These are phyloP conservation scores for Didymodactylos carnosus DNA, from an alignment of 2,888 invertebrate species.

Conservation along the genomic window DNA sequence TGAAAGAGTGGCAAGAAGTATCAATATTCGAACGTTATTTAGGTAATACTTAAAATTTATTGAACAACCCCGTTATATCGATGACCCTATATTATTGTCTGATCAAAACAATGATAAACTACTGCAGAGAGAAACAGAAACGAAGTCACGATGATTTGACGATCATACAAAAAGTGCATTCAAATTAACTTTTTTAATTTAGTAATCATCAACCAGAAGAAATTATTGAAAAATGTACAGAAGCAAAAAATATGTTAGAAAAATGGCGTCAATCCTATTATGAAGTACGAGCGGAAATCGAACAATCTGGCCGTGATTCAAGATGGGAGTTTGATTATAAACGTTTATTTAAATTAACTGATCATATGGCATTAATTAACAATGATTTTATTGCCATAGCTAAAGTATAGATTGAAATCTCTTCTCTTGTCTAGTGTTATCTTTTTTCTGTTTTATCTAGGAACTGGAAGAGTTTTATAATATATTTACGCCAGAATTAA, in stretches of 20 bases:
- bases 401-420: no score
- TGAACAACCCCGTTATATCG: background rate
- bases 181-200: slow-evolving; percentile 19
- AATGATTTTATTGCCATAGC: slow-evolving; percentile 57
- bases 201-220: slow-evolving; percentile 30
- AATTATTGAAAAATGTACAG: slow-evolving; percentile 36
- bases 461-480: slow-evolving; percentile 67
- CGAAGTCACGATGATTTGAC: background rate
- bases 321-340: slow-evolving; percentile 78
- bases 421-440: background rate
- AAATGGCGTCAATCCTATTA: slow-evolving; percentile 56
- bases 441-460: no score
- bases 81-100: background rate
- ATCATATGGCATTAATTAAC: slow-evolving; percentile 62
- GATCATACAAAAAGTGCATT: no score
- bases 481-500: slow-evolving; percentile 64
- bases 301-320: slow-evolving; percentile 57
- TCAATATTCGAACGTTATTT: slow-evolving; percentile 54
- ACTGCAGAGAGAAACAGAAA: background rate
- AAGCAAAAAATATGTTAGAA: slow-evolving; percentile 49
- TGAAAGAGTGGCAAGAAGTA: slow-evolving; percentile 50
- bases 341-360: slow-evolving; percentile 57
- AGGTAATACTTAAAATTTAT: slow-evolving; percentile 41
- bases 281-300: slow-evolving; percentile 59
- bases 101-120: background rate